phyloP scores from a whole-genome alignment of 1,140 invertebrate genomes.

The Anagrus nilaparvatae region DNA sequence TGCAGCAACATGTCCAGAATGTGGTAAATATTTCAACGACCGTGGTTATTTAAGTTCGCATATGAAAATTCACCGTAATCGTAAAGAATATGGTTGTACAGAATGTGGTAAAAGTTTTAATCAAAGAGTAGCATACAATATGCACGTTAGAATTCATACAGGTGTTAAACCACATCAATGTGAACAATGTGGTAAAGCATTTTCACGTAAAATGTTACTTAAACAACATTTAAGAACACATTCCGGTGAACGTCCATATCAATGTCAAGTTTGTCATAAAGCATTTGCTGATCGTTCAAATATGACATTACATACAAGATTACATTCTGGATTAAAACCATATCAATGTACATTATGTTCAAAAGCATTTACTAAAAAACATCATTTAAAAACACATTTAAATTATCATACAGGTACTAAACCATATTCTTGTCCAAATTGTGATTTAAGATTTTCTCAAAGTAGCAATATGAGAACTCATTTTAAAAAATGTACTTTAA shows the following conservation, averaged over 20 bases:
- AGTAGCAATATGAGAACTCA: conserved; percentile 73
- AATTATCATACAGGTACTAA: conserved; percentile 71
- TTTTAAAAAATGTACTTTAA: conserved; percentile 53
- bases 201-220: conserved; percentile 71
- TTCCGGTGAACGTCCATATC: conserved; percentile 67
- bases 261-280: conserved; percentile 57
- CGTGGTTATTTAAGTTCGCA: conserved; percentile 67
- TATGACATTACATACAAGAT: conserved; percentile 66
- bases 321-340: conserved; percentile 75
- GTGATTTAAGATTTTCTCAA: conserved; percentile 62
- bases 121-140: conserved; percentile 71
- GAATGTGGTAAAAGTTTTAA: conserved; percentile 69
- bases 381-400: conserved; percentile 73
- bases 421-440: conserved; percentile 64
- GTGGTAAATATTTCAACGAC: conserved; percentile 68
- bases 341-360: conserved; percentile 77
- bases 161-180: conserved; percentile 81
- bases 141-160: conserved; percentile 71
- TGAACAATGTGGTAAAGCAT: conserved; percentile 73
- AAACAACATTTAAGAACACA: conserved; percentile 70
- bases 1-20: conserved; percentile 62
- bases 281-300: conserved; percentile 74
- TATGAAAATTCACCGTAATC: conserved; percentile 68
- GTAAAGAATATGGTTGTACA: conserved; percentile 64
- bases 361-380: conserved; percentile 79